These are phyloP conservation scores for Blastobasis adustella DNA, from an alignment of 2,888 invertebrate genomes.

Conservation along the genomic window DNA sequence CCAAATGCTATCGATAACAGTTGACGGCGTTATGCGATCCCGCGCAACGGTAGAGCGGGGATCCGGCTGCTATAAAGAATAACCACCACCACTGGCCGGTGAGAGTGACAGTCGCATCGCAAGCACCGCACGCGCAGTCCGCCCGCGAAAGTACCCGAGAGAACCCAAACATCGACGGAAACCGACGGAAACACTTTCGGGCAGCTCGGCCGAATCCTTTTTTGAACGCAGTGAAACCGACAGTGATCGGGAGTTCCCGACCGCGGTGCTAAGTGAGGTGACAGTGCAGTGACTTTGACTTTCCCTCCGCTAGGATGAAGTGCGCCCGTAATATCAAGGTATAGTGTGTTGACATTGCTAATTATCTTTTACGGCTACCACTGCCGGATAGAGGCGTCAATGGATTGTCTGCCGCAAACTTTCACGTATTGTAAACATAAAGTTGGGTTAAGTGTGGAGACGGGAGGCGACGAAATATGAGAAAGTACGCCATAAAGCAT, in stretches of 20 bases:
- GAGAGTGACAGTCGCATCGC: slow-evolving; percentile 57
- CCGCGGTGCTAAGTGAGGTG: slow-evolving; percentile 34
- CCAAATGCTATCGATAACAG: slow-evolving; percentile 49
- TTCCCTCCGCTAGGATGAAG: slow-evolving; percentile 56
- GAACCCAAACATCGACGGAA: slow-evolving; percentile 35
- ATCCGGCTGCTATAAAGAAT: slow-evolving; percentile 63
- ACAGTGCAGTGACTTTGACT: slow-evolving; percentile 50
- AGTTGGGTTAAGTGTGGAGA: too few relatives aligned
- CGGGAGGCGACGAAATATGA: too few relatives aligned
- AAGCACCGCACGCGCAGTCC: slow-evolving; percentile 36
- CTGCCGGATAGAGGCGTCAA: not conserved
- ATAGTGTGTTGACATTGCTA: slow-evolving; percentile 2
- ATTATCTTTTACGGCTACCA: not conserved
- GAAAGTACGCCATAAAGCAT: too few relatives aligned
- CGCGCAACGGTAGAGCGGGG: slow-evolving; percentile 54
- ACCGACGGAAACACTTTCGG: not conserved
- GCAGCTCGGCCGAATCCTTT: not conserved
- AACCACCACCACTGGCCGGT: slow-evolving; percentile 39
- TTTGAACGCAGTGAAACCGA: slow-evolving; percentile 17
- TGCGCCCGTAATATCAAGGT: slow-evolving; percentile 55
- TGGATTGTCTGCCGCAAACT: too few relatives aligned
- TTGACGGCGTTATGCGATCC: slow-evolving; percentile 48
- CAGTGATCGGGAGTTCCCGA: slow-evolving; percentile 20
- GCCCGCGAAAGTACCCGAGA: slow-evolving; percentile 44
- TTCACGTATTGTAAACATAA: too few relatives aligned